Evolutionary conservation across 2,113 vertebrate species (phyloP).

Genomic region (Mionectes macconnelli): DNA sequence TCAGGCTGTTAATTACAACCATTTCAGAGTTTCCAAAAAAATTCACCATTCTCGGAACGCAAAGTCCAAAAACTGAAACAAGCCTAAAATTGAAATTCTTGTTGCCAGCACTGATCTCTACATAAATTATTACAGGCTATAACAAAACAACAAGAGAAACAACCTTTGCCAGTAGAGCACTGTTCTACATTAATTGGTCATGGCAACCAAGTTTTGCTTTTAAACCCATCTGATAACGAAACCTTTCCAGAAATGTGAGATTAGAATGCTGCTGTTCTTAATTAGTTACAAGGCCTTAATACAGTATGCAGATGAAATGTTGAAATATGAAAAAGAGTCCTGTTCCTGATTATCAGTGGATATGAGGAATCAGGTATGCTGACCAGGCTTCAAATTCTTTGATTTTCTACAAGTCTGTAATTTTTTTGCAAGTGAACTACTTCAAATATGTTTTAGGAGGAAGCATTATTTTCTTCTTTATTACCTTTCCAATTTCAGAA

Average conservation of each 20-base stretch:
- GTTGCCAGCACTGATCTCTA: not conserved
- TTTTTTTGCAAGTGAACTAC: not conserved
- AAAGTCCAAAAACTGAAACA: not conserved
- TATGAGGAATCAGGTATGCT: not conserved
- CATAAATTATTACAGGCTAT: not conserved
- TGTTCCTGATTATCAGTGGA: not conserved
- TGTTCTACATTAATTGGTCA: not conserved
- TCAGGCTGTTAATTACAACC: not conserved
- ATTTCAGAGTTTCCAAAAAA: not conserved
- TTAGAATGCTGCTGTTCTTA: not conserved
- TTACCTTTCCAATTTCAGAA: not conserved
- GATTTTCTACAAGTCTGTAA: not conserved
- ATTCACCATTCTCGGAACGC: not conserved
- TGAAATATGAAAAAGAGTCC: not conserved
- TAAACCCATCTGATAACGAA: not conserved
- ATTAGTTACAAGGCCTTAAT: not conserved
- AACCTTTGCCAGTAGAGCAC: not conserved
- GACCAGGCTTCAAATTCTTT: not conserved
- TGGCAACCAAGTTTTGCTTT: not conserved
- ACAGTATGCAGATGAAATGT: not conserved
- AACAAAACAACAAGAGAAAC: not conserved
- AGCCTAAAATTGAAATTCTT: not conserved
- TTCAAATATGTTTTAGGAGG: not conserved
- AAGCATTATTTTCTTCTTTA: not conserved
- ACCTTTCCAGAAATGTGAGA: not conserved